phyloP scores from a whole-genome alignment of 2,113 vertebrate genomes.

The Thermophis baileyi region DNA sequence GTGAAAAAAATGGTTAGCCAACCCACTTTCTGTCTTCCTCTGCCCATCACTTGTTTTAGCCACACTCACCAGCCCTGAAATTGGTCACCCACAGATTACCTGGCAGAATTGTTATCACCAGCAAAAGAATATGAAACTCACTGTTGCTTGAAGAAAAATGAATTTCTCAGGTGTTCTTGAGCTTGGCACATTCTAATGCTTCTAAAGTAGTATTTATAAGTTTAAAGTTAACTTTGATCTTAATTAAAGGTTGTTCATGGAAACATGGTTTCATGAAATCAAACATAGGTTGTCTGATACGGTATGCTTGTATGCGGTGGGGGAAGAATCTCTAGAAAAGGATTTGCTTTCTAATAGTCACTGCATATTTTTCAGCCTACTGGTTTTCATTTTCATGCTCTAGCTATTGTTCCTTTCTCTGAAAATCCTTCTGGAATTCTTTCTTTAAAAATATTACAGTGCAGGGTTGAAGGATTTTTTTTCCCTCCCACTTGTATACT shows the following conservation, averaged over 20 bases:
- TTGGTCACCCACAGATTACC: background rate
- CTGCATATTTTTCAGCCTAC: conserved; percentile 44
- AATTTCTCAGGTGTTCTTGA: background rate
- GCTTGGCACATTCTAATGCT: background rate
- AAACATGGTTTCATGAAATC: background rate
- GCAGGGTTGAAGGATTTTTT: conserved; percentile 61
- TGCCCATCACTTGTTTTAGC: background rate
- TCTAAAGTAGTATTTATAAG: background rate
- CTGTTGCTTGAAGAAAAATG: background rate
- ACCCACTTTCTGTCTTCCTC: background rate
- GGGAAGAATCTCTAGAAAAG: conserved; percentile 41
- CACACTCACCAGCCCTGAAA: background rate
- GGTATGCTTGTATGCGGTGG: conserved; percentile 18
- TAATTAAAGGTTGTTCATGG: background rate
- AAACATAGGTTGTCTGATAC: conserved; percentile 1
- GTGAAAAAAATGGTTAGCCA: background rate
- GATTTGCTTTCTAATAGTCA: conserved; percentile 41
- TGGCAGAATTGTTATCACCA: background rate
- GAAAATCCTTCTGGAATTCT: conserved; percentile 70
- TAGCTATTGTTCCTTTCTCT: conserved; percentile 65
- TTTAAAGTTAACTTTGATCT: background rate
- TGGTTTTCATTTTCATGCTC: conserved; percentile 53
- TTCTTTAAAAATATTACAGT: conserved; percentile 58
- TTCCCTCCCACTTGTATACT: conserved; percentile 62
- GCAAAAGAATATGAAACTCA: background rate